Evolutionary conservation across 2,113 vertebrate genomes (phyloP).

Genomic region (Oreochromis tanganicae): DNA sequence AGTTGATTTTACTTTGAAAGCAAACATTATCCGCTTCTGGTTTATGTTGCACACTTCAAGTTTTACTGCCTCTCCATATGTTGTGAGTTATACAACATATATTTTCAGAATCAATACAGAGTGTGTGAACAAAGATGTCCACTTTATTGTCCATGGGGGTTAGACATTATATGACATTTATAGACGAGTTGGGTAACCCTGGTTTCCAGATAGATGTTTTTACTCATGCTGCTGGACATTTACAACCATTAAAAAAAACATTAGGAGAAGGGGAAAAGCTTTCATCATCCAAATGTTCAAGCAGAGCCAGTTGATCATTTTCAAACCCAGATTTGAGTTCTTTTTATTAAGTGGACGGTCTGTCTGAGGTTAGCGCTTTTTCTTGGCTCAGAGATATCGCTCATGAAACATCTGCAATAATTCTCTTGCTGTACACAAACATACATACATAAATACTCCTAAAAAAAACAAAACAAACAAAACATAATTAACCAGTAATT

Average conservation of each 20-base stretch:
- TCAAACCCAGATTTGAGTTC: background rate
- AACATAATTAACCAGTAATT: constrained; percentile 39
- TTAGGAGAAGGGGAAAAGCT: background rate
- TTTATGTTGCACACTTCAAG: background rate
- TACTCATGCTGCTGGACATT: background rate
- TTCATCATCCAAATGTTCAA: background rate
- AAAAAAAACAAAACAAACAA: constrained; percentile 24
- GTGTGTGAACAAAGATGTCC: background rate
- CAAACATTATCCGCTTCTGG: background rate
- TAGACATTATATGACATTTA: background rate
- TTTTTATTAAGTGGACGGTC: background rate
- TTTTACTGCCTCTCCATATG: background rate
- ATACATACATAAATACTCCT: constrained; percentile 46
- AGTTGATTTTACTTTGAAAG: background rate
- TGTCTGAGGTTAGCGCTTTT: constrained; percentile 8
- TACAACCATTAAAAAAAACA: background rate
- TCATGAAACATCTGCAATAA: background rate
- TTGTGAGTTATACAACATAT: background rate
- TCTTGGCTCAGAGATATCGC: constrained; percentile 8
- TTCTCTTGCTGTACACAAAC: constrained; percentile 5
- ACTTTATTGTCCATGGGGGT: background rate
- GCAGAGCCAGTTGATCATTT: background rate
- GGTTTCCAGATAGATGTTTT: background rate
- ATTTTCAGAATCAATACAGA: background rate
- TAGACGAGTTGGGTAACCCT: background rate